phyloP scores from a whole-genome alignment of 2,888 invertebrate genomes.

The Pyrrhosoma nymphula region DNA sequence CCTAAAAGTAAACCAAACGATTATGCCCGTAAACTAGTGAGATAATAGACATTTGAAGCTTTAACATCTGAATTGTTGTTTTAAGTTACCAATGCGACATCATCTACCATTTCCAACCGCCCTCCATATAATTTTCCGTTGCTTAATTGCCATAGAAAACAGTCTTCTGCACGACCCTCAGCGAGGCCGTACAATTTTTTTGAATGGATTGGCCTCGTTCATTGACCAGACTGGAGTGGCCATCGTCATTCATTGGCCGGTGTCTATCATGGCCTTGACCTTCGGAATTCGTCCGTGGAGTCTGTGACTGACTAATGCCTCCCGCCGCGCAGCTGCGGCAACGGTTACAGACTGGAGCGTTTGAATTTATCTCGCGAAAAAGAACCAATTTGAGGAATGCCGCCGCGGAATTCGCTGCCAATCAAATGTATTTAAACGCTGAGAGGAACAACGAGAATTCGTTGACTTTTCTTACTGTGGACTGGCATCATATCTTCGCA shows the following conservation, averaged over 20 bases:
- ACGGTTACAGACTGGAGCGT: neutral
- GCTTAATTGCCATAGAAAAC: too few relatives aligned
- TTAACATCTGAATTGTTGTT: too few relatives aligned
- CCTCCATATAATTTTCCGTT: too few relatives aligned
- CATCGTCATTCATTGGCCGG: neutral
- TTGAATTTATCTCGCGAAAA: neutral
- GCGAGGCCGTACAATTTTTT: neutral
- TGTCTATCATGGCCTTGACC: neutral
- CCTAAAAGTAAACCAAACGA: too few relatives aligned
- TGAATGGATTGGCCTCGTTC: neutral
- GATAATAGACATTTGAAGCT: too few relatives aligned
- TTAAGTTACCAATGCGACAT: too few relatives aligned
- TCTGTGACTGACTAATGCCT: neutral
- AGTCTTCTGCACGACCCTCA: too few relatives aligned
- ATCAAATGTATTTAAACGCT: neutral
- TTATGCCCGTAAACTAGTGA: too few relatives aligned
- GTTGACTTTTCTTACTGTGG: neutral
- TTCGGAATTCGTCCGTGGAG: neutral
- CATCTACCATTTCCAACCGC: too few relatives aligned
- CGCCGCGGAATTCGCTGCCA: neutral
- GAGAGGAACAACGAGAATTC: neutral
- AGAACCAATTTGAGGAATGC: neutral
- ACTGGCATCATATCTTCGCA: too few relatives aligned
- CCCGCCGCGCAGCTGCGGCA: neutral
- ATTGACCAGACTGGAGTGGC: neutral